Base-by-base conservation (phyloP, 2,113 vertebrate species). In the Notothenia coriiceps region DNA sequence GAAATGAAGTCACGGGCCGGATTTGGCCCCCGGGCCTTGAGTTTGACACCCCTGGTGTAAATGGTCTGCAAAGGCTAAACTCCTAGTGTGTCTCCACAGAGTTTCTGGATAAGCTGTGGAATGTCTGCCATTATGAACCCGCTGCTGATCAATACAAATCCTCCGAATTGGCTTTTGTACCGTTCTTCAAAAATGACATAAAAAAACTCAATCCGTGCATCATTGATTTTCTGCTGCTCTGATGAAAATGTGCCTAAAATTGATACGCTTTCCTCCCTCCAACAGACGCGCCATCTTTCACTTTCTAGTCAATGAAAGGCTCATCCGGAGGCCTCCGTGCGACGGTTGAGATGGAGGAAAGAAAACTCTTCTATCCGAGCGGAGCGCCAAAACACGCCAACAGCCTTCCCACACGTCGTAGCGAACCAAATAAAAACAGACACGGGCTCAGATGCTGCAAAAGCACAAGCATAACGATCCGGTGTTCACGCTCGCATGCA, bases 221-320 rank as follows among this genome's bases (percentile, higher is more conserved):
- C 20, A 77, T 77, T 40, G 86, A 85, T 85, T 91, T 85, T 59
- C 81, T 74, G 84, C 84, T 50, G 29, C 69, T 74, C 74, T 73
- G 66, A 63, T 66, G 67, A 80, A 77, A 89, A 86, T 10, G 20
- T 54, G 51, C 52, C 57, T 13, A 15, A 50, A 44, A 80, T 69
- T 62, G 70, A 81, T 57, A 44, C 17, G 14, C 68, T 6, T 22
- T 25, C 59, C 64, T 60, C 51, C 2, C 65, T 63, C 59, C 62
- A 47, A 44, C 6, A 55, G 54, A 77, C 4, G 40, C 51, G 6
- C 40, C 54, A 18, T 70, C 64, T 78, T 84, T 84, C 76, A 70
- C 63, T 75, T 82, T 15, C 25, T n/a, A 81, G 77, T 88, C 82
- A 54, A 81, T 86, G 75, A 72, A 70, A 40, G 25, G 57, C 68